A percentile compares a stretch with the other conserved stretches of the same genome.
Conservation (phyloP, 2,888 invertebrate genomes). For the Gibbula magus region DNA sequence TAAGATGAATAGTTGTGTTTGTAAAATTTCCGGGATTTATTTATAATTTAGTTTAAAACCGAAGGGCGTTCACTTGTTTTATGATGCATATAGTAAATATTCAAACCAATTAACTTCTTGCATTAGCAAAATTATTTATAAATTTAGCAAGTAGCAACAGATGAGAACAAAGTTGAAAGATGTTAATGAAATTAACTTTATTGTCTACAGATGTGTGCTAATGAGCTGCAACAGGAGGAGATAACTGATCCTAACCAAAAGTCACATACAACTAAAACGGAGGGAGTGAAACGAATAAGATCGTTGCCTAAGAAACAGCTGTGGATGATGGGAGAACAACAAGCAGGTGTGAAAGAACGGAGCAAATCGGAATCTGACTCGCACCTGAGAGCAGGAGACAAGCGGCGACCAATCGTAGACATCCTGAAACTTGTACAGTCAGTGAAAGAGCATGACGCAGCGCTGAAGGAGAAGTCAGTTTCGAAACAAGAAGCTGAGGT, state of each 20-base stretch:
- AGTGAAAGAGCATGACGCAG: background rate
- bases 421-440: background rate
- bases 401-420: background rate
- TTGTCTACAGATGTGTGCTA: constrained; percentile 33
- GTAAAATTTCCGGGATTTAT: no score
- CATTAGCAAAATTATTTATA: no score
- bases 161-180: no score
- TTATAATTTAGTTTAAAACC: no score
- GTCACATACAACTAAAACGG: background rate
- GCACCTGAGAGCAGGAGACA: constrained; percentile 36
- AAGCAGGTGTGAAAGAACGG: background rate
- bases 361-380: constrained; percentile 23
- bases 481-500: no score
- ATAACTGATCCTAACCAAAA: background rate
- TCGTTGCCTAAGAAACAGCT: background rate
- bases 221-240: constrained; percentile 26
- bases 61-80: no score
- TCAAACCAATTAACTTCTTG: no score
- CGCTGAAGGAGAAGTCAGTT: background rate
- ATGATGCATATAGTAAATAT: no score
- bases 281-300: background rate
- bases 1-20: no score
- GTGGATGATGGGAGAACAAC: background rate
- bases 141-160: no score
- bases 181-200: no score